phyloP scores from a whole-genome alignment of 2,113 vertebrate genomes.

The Callospermophilus lateralis region DNA sequence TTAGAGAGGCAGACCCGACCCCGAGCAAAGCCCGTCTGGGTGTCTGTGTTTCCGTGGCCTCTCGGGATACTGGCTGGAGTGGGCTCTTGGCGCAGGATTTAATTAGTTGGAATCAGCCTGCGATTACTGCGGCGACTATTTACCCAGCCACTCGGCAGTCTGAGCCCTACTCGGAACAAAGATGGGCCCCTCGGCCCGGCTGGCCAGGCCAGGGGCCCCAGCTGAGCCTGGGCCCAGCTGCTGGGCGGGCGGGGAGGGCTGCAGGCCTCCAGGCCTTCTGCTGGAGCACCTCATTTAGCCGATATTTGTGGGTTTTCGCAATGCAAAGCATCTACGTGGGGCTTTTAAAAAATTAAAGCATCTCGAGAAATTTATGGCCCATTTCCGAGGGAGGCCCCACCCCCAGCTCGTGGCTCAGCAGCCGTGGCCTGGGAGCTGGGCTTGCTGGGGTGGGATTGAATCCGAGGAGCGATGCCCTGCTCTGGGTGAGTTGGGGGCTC shows the following conservation, averaged over 20 bases:
- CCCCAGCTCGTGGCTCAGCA: neutral
- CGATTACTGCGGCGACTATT: slow-evolving; percentile 96
- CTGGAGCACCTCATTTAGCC: slow-evolving; percentile 68
- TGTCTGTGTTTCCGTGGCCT: slow-evolving; percentile 91
- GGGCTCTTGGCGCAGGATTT: slow-evolving; percentile 98
- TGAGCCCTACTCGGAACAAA: slow-evolving; percentile 93
- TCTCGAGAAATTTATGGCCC: slow-evolving; percentile 80
- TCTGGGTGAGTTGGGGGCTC: neutral
- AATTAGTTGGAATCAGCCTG: slow-evolving; percentile 97
- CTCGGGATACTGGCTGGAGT: slow-evolving; percentile 91
- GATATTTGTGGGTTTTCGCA: slow-evolving; percentile 80
- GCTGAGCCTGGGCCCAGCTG: slow-evolving; percentile 79
- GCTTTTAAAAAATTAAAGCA: slow-evolving; percentile 86
- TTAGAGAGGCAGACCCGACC: slow-evolving; percentile 94
- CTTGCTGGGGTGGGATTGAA: neutral
- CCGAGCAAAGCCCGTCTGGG: slow-evolving; percentile 91
- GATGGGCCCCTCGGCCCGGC: slow-evolving; percentile 80
- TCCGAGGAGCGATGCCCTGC: neutral
- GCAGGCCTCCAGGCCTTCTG: slow-evolving; percentile 23
- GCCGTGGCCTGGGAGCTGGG: neutral
- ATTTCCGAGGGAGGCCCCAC: slow-evolving; percentile 59
- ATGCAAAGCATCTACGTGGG: slow-evolving; percentile 79
- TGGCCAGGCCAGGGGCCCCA: slow-evolving; percentile 77
- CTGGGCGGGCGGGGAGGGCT: slow-evolving; percentile 46
- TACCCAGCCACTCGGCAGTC: slow-evolving; percentile 94